These are phyloP conservation scores for Pristionchus fissidentatus DNA, from an alignment of 2,888 invertebrate genomes.

Conservation along the genomic window DNA sequence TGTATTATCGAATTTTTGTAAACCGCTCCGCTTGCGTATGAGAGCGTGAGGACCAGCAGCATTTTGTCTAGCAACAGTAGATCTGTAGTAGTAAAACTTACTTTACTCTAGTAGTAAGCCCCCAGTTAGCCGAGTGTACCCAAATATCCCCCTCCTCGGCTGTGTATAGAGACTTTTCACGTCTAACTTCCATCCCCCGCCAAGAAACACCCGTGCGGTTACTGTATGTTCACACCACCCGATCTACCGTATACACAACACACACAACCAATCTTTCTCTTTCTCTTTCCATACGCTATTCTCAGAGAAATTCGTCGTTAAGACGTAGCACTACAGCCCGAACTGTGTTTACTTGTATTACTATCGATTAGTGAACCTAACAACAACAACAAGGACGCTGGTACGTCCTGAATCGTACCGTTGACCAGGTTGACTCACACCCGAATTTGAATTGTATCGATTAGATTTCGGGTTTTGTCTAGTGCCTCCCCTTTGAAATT, in stretches of 20 bases:
- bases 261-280: too few species aligned
- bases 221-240: constrained; percentile 8
- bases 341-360: not conserved
- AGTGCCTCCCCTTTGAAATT: not conserved
- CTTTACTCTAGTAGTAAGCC: not conserved
- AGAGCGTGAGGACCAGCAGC: not conserved
- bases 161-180: constrained; percentile 16
- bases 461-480: too few species aligned
- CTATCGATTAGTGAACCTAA: not conserved
- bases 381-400: not conserved
- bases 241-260: too few species aligned
- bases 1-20: constrained; percentile 35
- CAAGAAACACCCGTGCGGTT: constrained; percentile 20
- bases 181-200: not conserved
- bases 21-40: constrained; percentile 1
- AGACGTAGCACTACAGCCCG: too few species aligned
- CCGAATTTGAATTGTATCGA: not conserved
- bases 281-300: not conserved
- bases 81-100: constrained; percentile 33
- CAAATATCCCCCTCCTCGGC: not conserved
- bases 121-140: not conserved
- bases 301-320: too few species aligned
- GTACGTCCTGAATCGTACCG: constrained; percentile 1
- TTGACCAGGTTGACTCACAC: not conserved
- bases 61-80: constrained; percentile 27